Evolutionary conservation across 2,797 vertebrate species (phyloP).

Genomic region (Gobionotothen gibberifrons): DNA sequence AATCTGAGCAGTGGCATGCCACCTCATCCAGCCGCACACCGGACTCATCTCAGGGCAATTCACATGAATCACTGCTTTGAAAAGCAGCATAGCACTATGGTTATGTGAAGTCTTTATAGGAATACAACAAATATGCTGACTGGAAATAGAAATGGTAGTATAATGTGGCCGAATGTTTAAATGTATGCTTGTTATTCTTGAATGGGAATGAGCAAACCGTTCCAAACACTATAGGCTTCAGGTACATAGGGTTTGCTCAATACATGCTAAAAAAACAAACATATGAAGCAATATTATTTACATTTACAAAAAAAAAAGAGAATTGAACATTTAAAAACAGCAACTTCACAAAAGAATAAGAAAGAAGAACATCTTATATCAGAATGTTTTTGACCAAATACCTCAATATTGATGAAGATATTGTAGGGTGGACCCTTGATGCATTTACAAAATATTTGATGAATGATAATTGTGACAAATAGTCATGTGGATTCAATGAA

Average conservation of each 20-base stretch:
- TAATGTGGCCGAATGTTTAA: not conserved
- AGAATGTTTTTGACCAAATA: too few species aligned
- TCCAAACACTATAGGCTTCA: not conserved
- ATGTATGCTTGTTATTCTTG: not conserved
- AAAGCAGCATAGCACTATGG: conserved; percentile 9
- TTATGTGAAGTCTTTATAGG: conserved; percentile 33
- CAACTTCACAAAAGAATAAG: not conserved
- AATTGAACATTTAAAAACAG: not conserved
- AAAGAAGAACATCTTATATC: not conserved
- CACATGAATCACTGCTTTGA: conserved; percentile 23
- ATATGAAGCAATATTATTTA: not conserved
- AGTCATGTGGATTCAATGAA: too few species aligned
- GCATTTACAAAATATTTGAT: too few species aligned
- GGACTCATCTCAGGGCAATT: conserved; percentile 55
- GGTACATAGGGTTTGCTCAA: not conserved
- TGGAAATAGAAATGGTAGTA: not conserved
- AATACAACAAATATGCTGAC: not conserved
- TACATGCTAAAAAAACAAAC: too few species aligned
- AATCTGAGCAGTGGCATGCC: conserved; percentile 41
- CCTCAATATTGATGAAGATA: too few species aligned
- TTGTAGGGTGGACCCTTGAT: too few species aligned
- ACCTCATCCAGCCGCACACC: conserved; percentile 37
- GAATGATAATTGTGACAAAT: too few species aligned
- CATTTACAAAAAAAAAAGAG: not conserved
- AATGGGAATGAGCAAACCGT: not conserved